These are phyloP conservation scores for Pheosia gnoma DNA, from an alignment of 2,888 invertebrate genomes.

Conservation along the genomic window DNA sequence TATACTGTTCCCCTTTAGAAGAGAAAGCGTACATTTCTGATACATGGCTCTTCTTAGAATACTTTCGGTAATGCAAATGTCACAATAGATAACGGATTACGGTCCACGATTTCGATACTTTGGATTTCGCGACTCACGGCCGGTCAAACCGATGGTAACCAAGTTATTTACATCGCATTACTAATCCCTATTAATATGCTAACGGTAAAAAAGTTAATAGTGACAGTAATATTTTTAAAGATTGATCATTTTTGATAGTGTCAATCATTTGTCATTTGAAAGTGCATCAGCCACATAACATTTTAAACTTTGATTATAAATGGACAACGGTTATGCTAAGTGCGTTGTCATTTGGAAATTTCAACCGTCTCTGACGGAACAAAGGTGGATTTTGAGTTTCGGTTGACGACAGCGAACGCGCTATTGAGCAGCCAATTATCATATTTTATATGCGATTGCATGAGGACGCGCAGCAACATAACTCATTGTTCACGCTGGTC, in stretches of 20 bases:
- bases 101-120: slow-evolving; percentile 60
- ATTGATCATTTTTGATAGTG: slow-evolving; percentile 23
- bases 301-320: slow-evolving; percentile 25
- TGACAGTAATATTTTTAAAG: slow-evolving; percentile 6
- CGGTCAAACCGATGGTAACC: slow-evolving; percentile 32
- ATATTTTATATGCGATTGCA: slow-evolving; percentile 79
- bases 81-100: slow-evolving; percentile 75
- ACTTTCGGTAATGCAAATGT: slow-evolving; percentile 73
- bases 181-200: slow-evolving; percentile 27
- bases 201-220: slow-evolving; percentile 18
- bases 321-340: slow-evolving; percentile 32
- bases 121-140: slow-evolving; percentile 61
- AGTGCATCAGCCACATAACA: slow-evolving; percentile 25
- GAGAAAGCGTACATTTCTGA: slow-evolving; percentile 72
- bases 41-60: slow-evolving; percentile 73
- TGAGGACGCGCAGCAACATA: slow-evolving; percentile 74
- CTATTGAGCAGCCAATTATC: slow-evolving; percentile 74
- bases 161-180: slow-evolving; percentile 30
- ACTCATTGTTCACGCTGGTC: slow-evolving; percentile 82
- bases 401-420: slow-evolving; percentile 53
- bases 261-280: slow-evolving; percentile 27
- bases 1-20: slow-evolving; percentile 71
- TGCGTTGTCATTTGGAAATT: slow-evolving; percentile 18
- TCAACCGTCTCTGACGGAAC: slow-evolving; percentile 16
- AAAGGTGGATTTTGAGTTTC: slow-evolving; percentile 22